phyloP scores from a whole-genome alignment of 2,113 vertebrate species.

The Platycercus adscitus region DNA sequence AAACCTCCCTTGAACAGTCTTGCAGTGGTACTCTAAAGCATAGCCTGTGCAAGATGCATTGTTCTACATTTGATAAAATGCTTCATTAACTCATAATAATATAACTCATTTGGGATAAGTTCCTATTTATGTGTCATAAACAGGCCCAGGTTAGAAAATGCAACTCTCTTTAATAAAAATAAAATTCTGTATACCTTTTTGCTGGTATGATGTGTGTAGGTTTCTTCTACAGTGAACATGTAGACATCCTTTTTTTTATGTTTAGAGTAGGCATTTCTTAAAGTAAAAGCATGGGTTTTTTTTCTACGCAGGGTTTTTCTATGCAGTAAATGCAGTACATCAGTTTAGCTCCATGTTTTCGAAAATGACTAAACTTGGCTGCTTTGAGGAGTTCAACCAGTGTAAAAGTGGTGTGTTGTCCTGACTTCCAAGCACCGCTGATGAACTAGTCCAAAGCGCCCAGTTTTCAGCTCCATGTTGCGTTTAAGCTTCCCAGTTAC shows the following conservation, averaged over 20 bases:
- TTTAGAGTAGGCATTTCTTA: not conserved
- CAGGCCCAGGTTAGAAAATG: not conserved
- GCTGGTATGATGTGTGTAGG: not conserved
- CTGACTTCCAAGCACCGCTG: not conserved
- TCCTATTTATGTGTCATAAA: not conserved
- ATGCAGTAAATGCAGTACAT: fast-evolving
- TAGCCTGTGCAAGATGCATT: not conserved
- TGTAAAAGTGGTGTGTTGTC: not conserved
- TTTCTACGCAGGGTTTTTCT: not conserved
- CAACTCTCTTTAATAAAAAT: not conserved
- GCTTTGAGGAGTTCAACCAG: not conserved
- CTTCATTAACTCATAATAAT: not conserved
- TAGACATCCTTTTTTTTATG: not conserved
- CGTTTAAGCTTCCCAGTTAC: fast-evolving
- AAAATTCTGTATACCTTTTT: not conserved
- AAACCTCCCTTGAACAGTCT: not conserved
- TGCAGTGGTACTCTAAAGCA: not conserved
- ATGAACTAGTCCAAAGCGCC: not conserved
- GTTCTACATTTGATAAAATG: not conserved
- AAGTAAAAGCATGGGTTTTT: not conserved
- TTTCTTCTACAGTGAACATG: not conserved
- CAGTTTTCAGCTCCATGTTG: not conserved
- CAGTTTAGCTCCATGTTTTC: not conserved
- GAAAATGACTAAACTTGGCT: not conserved
- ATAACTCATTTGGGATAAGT: not conserved